Evolutionary conservation across 2,888 invertebrate species (phyloP), one percentile per base, ranked within the genome.

Genomic region (Phyllotreta striolata): DNA sequence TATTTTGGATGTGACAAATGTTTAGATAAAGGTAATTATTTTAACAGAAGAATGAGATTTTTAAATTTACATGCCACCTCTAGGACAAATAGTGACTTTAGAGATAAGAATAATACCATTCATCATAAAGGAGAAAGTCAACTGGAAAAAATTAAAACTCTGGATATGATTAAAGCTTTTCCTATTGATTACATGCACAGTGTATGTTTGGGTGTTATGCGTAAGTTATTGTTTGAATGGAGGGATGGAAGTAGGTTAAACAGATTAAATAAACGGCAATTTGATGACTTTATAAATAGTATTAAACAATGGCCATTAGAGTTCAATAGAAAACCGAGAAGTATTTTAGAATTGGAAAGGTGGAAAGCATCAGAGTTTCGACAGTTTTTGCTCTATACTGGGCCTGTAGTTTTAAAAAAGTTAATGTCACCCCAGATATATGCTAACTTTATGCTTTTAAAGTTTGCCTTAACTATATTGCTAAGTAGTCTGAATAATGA

Each of bases 301-400:
- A 49, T 49, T 24, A 12, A 44, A 44, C 14, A 52, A 47, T 62
- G 65, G 62, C 66, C 66, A 49, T 9, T n/a, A 38, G 59, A 66
- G 38, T 66, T 66, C 13, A 51, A 54, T 55, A 56, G 66, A 46
- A 66, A 63, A 60, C 55, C 59, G 12, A 63, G 66, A 61, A 44
- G 44, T 38, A 55, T 63, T 13, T 43, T 52, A 35, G 55, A 56
- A 24, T 47, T 63, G 14, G 56, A 52, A 14, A 57, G 58, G 47
- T 65, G 65, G 65, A 65, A 65, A 61, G 56, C 64, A 46, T 57
- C 64, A 37, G 64, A 65, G 44, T 56, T 57, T 8, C 55, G 65
- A 46, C 54, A 65, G 10, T 65, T 65, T 65, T 46, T 65, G 9
- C 37, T 62, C 44, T 62, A 65, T 58, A 51, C 55, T 35, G 62